Evolutionary conservation across 2,797 vertebrate species (phyloP).

Genomic region (Xenentodon cancila): DNA sequence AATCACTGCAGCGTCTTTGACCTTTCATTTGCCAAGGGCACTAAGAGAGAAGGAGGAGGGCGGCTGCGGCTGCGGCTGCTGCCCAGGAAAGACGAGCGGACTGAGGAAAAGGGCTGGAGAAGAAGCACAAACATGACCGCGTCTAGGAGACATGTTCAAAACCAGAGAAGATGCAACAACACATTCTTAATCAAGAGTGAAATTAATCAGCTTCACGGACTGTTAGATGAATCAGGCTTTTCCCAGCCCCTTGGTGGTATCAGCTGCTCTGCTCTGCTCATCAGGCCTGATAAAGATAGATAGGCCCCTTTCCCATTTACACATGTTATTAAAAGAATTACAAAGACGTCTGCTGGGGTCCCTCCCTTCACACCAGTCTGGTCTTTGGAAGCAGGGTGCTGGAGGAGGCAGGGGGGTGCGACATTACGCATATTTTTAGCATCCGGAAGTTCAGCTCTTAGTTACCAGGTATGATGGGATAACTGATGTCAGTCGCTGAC

Average conservation of each 20-base stretch:
- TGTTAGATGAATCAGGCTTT: conserved; percentile 82
- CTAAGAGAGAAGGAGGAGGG: conserved; percentile 70
- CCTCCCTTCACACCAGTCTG: conserved; percentile 64
- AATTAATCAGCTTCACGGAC: conserved; percentile 85
- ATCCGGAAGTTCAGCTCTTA: conserved; percentile 44
- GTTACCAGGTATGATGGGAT: conserved; percentile 66
- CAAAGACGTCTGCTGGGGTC: conserved; percentile 73
- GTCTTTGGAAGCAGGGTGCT: conserved; percentile 69
- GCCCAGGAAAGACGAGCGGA: conserved; percentile 58
- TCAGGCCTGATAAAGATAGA: conserved; percentile 79
- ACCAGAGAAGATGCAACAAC: conserved; percentile 80
- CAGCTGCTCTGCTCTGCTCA: conserved; percentile 73
- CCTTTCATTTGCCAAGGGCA: conserved; percentile 91
- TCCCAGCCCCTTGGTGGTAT: conserved; percentile 80
- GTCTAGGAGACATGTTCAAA: conserved; percentile 52
- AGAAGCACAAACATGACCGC: conserved; percentile 41
- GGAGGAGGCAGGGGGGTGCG: conserved; percentile 69
- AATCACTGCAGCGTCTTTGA: conserved; percentile 89
- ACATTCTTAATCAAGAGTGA: conserved; percentile 85
- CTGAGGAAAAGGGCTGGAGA: conserved; percentile 16
- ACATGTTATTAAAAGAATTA: conserved; percentile 83
- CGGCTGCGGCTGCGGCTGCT: conserved; percentile 36
- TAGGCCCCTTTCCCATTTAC: conserved; percentile 80
- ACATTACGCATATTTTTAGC: conserved; percentile 85
- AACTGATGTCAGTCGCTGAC: conserved; percentile 41